Evolutionary conservation across 2,797 vertebrate species (phyloP).

Genomic region (Sebastes matsubarae): DNA sequence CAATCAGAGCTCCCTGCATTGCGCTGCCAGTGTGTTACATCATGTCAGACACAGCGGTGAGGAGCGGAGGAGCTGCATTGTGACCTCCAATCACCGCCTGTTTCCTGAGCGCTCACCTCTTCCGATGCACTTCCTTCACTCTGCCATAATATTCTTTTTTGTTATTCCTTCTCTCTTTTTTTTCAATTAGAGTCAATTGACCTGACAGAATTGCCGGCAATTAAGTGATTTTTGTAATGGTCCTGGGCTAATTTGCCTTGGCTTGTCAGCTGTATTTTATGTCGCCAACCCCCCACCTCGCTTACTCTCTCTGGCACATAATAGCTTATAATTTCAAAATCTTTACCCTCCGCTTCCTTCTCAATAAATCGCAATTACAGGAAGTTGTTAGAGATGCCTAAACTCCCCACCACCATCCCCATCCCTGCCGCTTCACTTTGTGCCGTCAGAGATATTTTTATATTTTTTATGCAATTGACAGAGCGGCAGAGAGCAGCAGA

Average conservation of each 20-base stretch:
- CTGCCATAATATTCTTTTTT: constrained; percentile 88
- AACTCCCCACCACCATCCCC: constrained; percentile 38
- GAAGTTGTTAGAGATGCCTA: constrained; percentile 98
- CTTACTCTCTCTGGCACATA: constrained; percentile 90
- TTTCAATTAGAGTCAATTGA: constrained; percentile 99
- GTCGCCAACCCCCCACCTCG: constrained; percentile 89
- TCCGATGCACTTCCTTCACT: constrained; percentile 79
- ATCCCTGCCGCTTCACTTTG: constrained; percentile 77
- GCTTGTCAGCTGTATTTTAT: constrained; percentile 99
- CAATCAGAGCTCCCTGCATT: neutral
- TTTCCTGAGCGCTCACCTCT: constrained; percentile 89
- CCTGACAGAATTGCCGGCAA: constrained; percentile 99
- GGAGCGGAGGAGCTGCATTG: constrained; percentile 27
- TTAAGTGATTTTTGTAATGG: constrained; percentile 99
- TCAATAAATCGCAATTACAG: constrained; percentile 99
- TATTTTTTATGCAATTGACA: constrained; percentile 83
- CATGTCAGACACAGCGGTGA: constrained; percentile 22
- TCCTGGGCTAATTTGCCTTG: constrained; percentile 98
- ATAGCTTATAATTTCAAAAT: constrained; percentile 99
- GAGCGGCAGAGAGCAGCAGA: constrained; percentile 76
- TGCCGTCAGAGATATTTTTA: constrained; percentile 87
- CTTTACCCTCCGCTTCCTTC: constrained; percentile 97
- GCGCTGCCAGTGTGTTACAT: constrained; percentile 38
- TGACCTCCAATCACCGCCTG: constrained; percentile 85
- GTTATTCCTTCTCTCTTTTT: constrained; percentile 66